These are phyloP conservation scores for Chinchilla lanigera DNA, from an alignment of 2,113 vertebrate genomes.

Conservation along the genomic window DNA sequence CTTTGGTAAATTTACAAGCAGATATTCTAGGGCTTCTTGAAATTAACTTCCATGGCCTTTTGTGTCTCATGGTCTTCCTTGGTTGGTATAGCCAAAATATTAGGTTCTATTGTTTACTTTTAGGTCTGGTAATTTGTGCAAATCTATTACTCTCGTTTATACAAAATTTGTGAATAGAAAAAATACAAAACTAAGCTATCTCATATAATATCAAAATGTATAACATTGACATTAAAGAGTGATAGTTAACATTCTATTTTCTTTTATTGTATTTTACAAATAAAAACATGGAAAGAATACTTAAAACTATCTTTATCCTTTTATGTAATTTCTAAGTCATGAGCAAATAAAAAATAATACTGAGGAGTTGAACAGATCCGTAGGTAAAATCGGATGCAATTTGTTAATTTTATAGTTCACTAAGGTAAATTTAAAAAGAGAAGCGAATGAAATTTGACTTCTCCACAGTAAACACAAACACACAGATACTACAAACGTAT, in stretches of 20 bases:
- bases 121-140: not conserved
- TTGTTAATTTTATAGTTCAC: constrained; percentile 4
- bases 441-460: constrained; percentile 3
- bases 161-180: not conserved
- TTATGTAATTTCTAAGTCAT: not conserved
- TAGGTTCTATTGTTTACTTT: not conserved
- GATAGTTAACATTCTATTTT: not conserved
- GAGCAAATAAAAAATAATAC: not conserved
- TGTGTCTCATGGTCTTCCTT: not conserved
- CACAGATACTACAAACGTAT: too few species aligned
- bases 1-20: not conserved
- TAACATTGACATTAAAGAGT: not conserved
- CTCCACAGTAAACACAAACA: not conserved
- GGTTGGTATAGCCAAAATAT: not conserved
- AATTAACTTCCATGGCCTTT: not conserved
- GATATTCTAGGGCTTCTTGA: not conserved
- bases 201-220: not conserved
- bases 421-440: not conserved
- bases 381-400: not conserved
- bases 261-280: not conserved
- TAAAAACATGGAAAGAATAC: not conserved
- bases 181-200: not conserved
- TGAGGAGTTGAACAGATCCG: not conserved
- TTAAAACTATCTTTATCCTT: not conserved
- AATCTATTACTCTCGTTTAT: not conserved